Evolutionary conservation across 2,888 invertebrate genomes (phyloP), one percentile per base, ranked within the genome.

Genomic region (Eremobia ochroleuca): DNA sequence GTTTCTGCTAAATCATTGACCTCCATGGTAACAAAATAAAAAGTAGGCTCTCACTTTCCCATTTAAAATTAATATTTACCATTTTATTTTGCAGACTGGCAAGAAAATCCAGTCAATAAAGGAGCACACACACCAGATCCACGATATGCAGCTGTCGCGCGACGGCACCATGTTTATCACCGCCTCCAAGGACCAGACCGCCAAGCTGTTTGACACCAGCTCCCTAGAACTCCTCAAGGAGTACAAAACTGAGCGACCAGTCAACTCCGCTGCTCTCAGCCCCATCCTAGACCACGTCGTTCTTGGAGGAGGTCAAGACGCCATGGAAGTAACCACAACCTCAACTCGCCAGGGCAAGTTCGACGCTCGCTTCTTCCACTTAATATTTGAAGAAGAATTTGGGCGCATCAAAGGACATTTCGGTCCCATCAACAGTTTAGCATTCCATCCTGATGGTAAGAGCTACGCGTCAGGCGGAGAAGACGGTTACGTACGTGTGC

Each of bases 321-420:
- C 99, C 77, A 99, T 99, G 99, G 99, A 99, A 92, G 99, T 99
- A 79, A 99, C 99, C 65, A 99, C 99, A 2, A 99, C 99, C 0
- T 99, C 99, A 0, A 98, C 99, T 0, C 97, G 99, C 89, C 98
- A 99, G 82, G 99, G 99, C 73, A 99, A 99, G 97, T 99, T 99
- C 94, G 99, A 99, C 94, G 99, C 98, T 95, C 95, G 98, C 65
- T 99, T 99, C 97, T 99, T 98, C 97, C 99, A 99, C 94, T 97
- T 99, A 90, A 98, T 99, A 40, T 99, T 99, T 94, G 99, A 99
- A 96, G 99, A 99, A 92, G 99, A 99, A 93, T 99, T 99, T 95
- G 99, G 98, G 0, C 97, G 99, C 81, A 98, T 99, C n/a, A 99
- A 99, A 94, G 99, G 99, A 77, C 99, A 99, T 97, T 99, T 99